Evolutionary conservation across 2,113 vertebrate species (phyloP).

Genomic region (Pelobates fuscus): DNA sequence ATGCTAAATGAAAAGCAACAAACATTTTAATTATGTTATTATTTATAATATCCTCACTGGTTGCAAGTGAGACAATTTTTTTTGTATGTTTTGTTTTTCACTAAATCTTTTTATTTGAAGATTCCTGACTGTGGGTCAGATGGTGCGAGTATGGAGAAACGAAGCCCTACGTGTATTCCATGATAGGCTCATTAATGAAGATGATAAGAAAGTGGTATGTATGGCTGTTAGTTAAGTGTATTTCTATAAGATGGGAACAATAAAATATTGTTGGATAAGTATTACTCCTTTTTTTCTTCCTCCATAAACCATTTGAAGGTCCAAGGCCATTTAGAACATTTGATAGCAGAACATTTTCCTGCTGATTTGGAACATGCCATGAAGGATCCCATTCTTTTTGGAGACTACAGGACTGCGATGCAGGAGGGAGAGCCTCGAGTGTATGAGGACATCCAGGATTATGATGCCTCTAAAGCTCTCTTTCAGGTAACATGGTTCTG

Average conservation of each 20-base stretch:
- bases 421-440: constrained; percentile 78
- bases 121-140: constrained; percentile 80
- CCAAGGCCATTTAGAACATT: constrained; percentile 73
- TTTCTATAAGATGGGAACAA: neutral
- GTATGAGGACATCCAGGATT: constrained; percentile 93
- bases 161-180: constrained; percentile 94
- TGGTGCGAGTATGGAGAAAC: constrained; percentile 95
- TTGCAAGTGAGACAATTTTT: no score
- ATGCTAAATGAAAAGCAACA: no score
- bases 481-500: constrained; percentile 77
- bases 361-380: constrained; percentile 72
- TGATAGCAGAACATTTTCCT: constrained; percentile 77
- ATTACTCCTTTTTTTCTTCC: neutral
- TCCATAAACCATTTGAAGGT: constrained; percentile 69
- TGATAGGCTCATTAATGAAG: constrained; percentile 86
- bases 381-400: constrained; percentile 90
- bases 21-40: no score
- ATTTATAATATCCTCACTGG: no score
- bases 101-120: constrained; percentile 66
- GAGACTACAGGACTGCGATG: constrained; percentile 87
- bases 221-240: neutral
- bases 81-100: no score
- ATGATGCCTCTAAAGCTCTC: constrained; percentile 84
- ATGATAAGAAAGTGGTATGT: constrained; percentile 85
- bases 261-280: neutral